Evolutionary conservation across 2,797 vertebrate genomes (phyloP).

Genomic region (Neopelma chrysocephalum): DNA sequence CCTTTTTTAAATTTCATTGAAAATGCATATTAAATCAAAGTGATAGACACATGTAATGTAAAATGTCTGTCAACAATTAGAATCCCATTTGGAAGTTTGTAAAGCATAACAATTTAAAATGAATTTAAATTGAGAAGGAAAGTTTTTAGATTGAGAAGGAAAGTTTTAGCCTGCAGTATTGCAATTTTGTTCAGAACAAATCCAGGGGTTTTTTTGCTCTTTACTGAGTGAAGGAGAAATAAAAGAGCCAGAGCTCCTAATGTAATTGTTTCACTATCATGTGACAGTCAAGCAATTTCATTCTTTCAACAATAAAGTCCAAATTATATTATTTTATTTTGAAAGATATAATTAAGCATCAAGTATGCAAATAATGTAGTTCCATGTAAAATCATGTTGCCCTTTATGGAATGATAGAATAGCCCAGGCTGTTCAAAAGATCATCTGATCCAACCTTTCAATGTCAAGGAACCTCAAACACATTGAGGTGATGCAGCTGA

Average conservation of each 20-base stretch:
- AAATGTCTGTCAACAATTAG: conserved; percentile 71
- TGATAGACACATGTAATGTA: conserved; percentile 71
- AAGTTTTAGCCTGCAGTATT: conserved; percentile 43
- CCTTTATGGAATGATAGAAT: not conserved
- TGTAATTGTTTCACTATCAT: not conserved
- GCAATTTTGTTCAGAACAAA: not conserved
- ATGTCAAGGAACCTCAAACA: not conserved
- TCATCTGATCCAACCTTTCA: not conserved
- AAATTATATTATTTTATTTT: conserved; percentile 29
- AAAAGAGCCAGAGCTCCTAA: not conserved
- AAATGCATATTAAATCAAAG: conserved; percentile 75
- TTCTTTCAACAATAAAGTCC: not conserved
- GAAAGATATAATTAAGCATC: not conserved
- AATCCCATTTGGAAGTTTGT: conserved; percentile 70
- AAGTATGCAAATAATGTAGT: not conserved
- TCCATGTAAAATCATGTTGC: not conserved
- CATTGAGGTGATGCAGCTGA: not conserved
- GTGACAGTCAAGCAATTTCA: not conserved
- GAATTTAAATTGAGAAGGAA: conserved; percentile 55
- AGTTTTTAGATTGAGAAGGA: conserved; percentile 49
- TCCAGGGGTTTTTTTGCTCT: not conserved
- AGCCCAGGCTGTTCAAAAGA: not conserved
- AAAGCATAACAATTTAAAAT: conserved; percentile 69
- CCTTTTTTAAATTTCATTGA: conserved; percentile 68
- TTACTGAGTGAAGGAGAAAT: not conserved